A percentile compares a stretch with the other conserved stretches of the same genome.
These are phyloP conservation scores for Vespertilio murinus DNA, from an alignment of 2,797 vertebrate genomes.

Conservation along the genomic window DNA sequence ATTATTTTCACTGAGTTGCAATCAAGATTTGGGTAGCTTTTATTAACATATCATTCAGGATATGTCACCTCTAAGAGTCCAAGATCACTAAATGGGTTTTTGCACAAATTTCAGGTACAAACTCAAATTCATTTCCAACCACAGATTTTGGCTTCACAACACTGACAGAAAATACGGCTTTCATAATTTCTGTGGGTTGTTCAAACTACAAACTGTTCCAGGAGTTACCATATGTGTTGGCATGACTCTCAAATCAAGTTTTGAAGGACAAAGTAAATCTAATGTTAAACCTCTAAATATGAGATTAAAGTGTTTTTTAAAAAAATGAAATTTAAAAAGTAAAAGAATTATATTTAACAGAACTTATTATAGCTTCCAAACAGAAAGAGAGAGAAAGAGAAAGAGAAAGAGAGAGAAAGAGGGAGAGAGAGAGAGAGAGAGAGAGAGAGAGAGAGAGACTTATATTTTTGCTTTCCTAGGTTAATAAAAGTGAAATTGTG, in stretches of 20 bases:
- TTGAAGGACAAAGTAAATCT: conserved; percentile 63
- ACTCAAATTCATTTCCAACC: conserved; percentile 55
- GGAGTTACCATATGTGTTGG: conserved; percentile 64
- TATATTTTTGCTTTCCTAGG: background rate
- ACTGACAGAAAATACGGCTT: conserved; percentile 47
- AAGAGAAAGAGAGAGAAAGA: background rate
- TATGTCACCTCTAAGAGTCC: conserved; percentile 35
- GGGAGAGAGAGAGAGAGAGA: background rate
- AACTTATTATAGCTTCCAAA: background rate
- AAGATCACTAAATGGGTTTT: conserved; percentile 19
- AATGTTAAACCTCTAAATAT: conserved; percentile 35
- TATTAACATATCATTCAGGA: conserved; percentile 31
- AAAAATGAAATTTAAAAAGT: background rate
- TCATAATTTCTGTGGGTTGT: conserved; percentile 39
- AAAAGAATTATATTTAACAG: background rate
- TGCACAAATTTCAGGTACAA: conserved; percentile 50
- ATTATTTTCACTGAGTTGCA: conserved; percentile 51
- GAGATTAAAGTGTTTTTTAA: background rate
- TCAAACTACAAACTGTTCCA: conserved; percentile 56
- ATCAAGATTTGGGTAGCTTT: background rate
- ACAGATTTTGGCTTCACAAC: conserved; percentile 38
- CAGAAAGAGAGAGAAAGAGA: background rate
- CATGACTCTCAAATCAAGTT: conserved; percentile 44
- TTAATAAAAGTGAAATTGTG: background rate
- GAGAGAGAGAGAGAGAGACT: accelerated